These are phyloP conservation scores for Miichthys miiuy DNA, from an alignment of 2,797 vertebrate species.

Conservation along the genomic window DNA sequence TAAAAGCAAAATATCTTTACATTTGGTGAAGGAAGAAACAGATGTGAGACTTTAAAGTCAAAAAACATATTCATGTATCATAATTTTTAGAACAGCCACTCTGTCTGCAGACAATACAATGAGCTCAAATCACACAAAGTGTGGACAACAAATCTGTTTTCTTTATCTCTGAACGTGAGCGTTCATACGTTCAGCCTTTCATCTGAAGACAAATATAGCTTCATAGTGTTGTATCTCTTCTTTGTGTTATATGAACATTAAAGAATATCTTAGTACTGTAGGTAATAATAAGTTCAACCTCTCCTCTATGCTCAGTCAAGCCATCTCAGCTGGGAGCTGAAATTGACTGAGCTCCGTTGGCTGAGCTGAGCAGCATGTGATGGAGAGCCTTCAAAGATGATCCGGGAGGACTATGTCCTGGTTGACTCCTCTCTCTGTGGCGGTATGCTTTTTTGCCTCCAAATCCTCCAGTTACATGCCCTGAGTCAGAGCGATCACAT, in stretches of 20 bases:
- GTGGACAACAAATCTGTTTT: slow-evolving; percentile 29
- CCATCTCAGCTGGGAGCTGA: slow-evolving; percentile 23
- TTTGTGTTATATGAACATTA: slow-evolving; percentile 40
- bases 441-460: not conserved
- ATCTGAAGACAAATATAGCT: slow-evolving; percentile 49
- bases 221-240: slow-evolving; percentile 19
- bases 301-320: slow-evolving; percentile 25
- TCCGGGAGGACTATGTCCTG: not conserved
- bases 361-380: slow-evolving; percentile 28
- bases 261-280: slow-evolving; percentile 13
- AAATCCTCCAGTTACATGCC: slow-evolving; percentile 3
- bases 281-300: slow-evolving; percentile 36
- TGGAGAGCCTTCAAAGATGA: slow-evolving; percentile 33
- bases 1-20: too few species aligned
- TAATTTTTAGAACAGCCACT: slow-evolving; percentile 1
- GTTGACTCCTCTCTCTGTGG: slow-evolving; percentile 25
- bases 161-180: slow-evolving; percentile 13
- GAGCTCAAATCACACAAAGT: slow-evolving; percentile 17
- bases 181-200: slow-evolving; percentile 24
- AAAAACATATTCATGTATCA: not conserved
- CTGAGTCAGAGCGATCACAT: slow-evolving; percentile 8
- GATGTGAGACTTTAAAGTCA: too few species aligned
- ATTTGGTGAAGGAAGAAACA: too few species aligned
- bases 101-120: not conserved
- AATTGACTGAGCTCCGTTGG: slow-evolving; percentile 19